Base-by-base conservation (phyloP, 1,140 invertebrate genomes). In the Anastatus disparis region DNA sequence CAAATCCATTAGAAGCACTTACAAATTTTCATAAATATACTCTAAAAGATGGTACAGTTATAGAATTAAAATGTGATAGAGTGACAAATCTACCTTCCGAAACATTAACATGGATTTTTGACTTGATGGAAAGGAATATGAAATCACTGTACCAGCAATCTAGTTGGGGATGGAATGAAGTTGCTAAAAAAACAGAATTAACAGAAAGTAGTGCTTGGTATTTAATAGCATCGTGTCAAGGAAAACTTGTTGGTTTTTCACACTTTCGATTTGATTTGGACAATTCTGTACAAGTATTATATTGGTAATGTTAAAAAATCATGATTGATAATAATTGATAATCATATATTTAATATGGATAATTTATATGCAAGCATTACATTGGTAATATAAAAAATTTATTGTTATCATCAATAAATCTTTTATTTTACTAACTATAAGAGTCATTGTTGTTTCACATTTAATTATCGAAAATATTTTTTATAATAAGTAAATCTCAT, bases 221-320 rank as follows among this genome's bases (percentile, higher is more conserved):
- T 76, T 78, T 93, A 42, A 83, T 93, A 55, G 91, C 88, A 61
- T 82, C 83, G 10, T 77, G 79, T 27, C 76, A 87, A 22, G 79
- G 86, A 2, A 83, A 86, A 73, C 88, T 88, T 26, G 86, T 93
- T 29, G 93, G 89, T 0, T 93, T 92, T 79, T 88, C 90, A 24
- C 93, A 94, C 84, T 95, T 95, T 79, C 86, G 93, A 70, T 95
- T 95, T 86, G 94, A 95, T 79, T 83, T 94, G 74, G 94, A 95
- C 80, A 88, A 91, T 79, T 91, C 89, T 0, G 83, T 89, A 38
- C 89, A 92, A 84, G 93, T 95, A 35, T 79, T 95, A 9, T 95
- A 95, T 81, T 94, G 93, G 93, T 93, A 85, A 48, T 44, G 68
- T n/a, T n/a, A n/a, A n/a, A n/a, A n/a, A n/a, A n/a, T n/a, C n/a